phyloP scores from a whole-genome alignment of 2,113 vertebrate species.

The Embiotoca jacksoni region DNA sequence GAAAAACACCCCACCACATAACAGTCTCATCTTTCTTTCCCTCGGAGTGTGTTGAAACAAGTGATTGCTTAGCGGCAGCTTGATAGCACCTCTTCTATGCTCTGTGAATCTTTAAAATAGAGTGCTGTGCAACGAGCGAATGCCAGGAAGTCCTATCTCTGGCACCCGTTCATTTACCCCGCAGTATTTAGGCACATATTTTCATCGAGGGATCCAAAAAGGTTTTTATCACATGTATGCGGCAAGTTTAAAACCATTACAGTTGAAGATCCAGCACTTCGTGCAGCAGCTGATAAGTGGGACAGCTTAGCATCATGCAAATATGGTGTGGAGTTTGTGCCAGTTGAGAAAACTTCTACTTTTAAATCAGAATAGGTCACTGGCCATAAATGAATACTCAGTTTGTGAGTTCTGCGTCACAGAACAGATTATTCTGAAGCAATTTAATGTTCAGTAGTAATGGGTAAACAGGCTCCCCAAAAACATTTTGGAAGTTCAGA shows the following conservation, averaged over 20 bases:
- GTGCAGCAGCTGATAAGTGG: conserved; percentile 57
- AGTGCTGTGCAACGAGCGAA: conserved; percentile 52
- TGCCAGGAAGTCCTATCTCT: conserved; percentile 45
- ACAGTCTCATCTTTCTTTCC: conserved; percentile 18
- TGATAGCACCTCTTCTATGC: conserved; percentile 17
- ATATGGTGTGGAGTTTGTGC: conserved; percentile 31
- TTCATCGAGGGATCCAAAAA: conserved; percentile 35
- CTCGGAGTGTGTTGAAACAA: conserved; percentile 35
- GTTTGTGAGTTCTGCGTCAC: not conserved
- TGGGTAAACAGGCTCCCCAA: conserved; percentile 30
- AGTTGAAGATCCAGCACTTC: conserved; percentile 50
- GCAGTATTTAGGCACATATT: conserved; percentile 49
- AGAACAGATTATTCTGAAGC: conserved; percentile 21
- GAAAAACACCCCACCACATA: too few relatives aligned
- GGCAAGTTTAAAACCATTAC: conserved; percentile 53
- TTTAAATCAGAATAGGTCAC: conserved; percentile 47
- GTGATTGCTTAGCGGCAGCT: conserved; percentile 33
- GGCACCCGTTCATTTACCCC: conserved; percentile 61
- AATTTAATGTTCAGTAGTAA: conserved; percentile 30
- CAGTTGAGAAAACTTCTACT: conserved; percentile 46
- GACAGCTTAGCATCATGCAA: conserved; percentile 46
- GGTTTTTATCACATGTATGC: conserved; percentile 36
- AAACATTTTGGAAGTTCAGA: conserved; percentile 38
- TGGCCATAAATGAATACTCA: conserved; percentile 11
- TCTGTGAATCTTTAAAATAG: conserved; percentile 51